Evolutionary conservation across 1,140 invertebrate species (phyloP), one percentile per base, ranked within the genome.

Genomic region (Cotesia chilonis): DNA sequence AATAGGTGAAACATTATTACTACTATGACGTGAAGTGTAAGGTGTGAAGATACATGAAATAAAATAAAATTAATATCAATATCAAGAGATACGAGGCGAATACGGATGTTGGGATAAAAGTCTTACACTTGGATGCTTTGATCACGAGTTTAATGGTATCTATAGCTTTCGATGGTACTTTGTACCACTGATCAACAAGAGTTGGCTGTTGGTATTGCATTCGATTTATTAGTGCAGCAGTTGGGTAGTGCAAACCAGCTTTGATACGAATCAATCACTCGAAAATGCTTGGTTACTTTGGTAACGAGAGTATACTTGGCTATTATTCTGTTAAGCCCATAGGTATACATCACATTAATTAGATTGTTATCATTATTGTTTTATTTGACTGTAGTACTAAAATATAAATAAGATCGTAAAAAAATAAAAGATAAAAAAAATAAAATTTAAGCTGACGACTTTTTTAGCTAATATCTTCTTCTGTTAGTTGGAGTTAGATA

Each of bases 291-390:
- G 77, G 76, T n/a, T 75, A 81, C 61, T 83, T 82, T 59, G 80
- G 82, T 63, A 83, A 78, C 77, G 80, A 83, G 68, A 84, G 82
- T 65, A 81, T 84, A 74, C 77, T 85, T 38, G 78, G 81, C 35
- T 84, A 81, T 55, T 78, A 82, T 55, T 68, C 74, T 12, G 63
- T 69, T 63, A 81, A 80, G 83, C 79, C 82, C 17, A 63, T 12
- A 51, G 14, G 63, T 65, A 65, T 38, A 28, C 28, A 28, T 28
- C 28, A 28, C 28, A 65, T 51, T 37, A 6, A 51, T 20, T 20
- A 28, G 20, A 9, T 59, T 6, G 10, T 47, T 47, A 47, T 47
- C 6, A 47, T 47, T 47, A 47, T 47, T 47, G 6, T 47, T 47
- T 9, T 47, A 47, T 47, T 47, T 47, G 10, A 47, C 1, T 47